Evolutionary conservation across 2,797 vertebrate genomes (phyloP).

Genomic region (Telmatherina bonti): DNA sequence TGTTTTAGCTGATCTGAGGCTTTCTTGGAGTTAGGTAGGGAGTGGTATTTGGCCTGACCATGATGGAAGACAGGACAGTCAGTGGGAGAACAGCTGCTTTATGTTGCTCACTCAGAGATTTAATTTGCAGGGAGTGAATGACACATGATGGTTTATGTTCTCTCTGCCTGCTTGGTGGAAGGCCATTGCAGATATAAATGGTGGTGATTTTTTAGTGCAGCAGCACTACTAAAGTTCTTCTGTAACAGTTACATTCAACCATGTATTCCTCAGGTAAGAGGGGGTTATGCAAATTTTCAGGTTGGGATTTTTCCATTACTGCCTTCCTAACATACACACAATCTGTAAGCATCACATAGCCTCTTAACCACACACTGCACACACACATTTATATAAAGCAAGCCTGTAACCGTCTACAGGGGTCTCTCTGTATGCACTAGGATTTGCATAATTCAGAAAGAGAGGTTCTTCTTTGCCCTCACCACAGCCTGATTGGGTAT

Average conservation of each 20-base stretch:
- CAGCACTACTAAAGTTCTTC: conserved; percentile 16
- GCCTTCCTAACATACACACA: conserved; percentile 53
- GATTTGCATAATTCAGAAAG: conserved; percentile 55
- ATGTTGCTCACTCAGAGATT: conserved; percentile 5
- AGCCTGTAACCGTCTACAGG: conserved; percentile 76
- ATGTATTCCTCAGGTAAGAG: conserved; percentile 26
- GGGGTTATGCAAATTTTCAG: conserved; percentile 40
- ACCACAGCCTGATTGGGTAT: conserved; percentile 18
- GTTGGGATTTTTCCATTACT: conserved; percentile 64
- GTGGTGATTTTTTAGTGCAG: conserved; percentile 15
- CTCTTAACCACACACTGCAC: conserved; percentile 44
- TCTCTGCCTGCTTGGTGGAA: conserved; percentile 3
- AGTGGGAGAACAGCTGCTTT: conserved; percentile 11
- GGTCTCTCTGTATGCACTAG: conserved; percentile 68
- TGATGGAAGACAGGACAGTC: conserved; percentile 37
- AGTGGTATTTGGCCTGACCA: conserved; percentile 24
- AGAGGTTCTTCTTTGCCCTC: conserved; percentile 20
- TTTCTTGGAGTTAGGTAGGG: too few relatives aligned
- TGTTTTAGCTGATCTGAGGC: too few relatives aligned
- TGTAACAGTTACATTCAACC: conserved; percentile 11
- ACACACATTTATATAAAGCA: conserved; percentile 74
- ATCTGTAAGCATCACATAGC: conserved; percentile 53
- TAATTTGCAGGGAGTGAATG: conserved; percentile 20
- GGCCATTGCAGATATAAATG: conserved; percentile 5
- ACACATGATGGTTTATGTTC: conserved; percentile 5